A percentile compares a stretch with the other conserved stretches of the same genome.
Conservation (phyloP, 2,888 invertebrate species). For the Muscina levida region DNA sequence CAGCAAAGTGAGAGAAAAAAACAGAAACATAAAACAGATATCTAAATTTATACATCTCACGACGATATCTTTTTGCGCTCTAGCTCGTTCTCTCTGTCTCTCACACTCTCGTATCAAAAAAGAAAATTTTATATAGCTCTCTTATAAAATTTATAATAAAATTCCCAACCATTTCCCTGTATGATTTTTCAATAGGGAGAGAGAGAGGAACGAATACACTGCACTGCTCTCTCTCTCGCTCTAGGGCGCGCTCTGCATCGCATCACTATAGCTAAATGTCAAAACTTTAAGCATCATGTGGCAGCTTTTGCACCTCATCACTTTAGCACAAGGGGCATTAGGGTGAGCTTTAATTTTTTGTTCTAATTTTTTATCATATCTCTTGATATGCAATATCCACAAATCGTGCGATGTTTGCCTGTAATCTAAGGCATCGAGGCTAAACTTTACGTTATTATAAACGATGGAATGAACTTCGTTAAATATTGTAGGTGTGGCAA, state of each 20-base stretch:
- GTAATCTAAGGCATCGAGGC: too few relatives aligned
- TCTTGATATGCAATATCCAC: too few relatives aligned
- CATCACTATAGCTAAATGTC: not conserved
- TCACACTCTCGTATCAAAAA: not conserved
- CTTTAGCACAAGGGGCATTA: too few relatives aligned
- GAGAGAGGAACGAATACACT: too few relatives aligned
- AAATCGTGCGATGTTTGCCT: too few relatives aligned
- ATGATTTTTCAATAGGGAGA: too few relatives aligned
- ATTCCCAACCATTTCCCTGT: not conserved
- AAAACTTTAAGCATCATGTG: constrained; percentile 10
- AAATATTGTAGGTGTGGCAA: too few relatives aligned
- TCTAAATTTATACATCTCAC: constrained; percentile 23
- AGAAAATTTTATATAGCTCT: not conserved
- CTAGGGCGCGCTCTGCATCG: not conserved
- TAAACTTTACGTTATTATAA: too few relatives aligned
- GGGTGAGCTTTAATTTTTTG: too few relatives aligned
- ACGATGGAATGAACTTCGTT: too few relatives aligned
- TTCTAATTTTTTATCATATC: too few relatives aligned
- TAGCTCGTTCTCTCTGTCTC: not conserved
- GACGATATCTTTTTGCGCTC: not conserved
- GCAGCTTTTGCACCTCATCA: not conserved
- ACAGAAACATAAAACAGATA: constrained; percentile 21
- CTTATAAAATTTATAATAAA: constrained; percentile 20
- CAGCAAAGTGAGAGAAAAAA: not conserved
- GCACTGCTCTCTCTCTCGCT: too few relatives aligned